These are phyloP conservation scores for Ditylenchus weischeri DNA, from an alignment of 2,888 invertebrate species.

Conservation along the genomic window DNA sequence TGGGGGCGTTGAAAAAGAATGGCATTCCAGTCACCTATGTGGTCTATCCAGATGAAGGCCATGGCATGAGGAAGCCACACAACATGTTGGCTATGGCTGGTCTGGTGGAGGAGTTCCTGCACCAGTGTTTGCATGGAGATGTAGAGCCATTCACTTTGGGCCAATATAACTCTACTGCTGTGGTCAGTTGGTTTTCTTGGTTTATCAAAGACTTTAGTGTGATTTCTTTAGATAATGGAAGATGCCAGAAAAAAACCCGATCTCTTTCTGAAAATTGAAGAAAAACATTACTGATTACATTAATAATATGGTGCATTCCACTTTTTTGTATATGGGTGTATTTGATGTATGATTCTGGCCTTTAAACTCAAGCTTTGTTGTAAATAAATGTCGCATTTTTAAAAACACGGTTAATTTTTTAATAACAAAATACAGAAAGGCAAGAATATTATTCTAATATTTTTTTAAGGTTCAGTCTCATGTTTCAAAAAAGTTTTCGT, in stretches of 20 bases:
- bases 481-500: too few species aligned
- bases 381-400: too few species aligned
- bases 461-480: too few species aligned
- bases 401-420: too few species aligned
- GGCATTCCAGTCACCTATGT: constrained; percentile 56
- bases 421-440: too few species aligned
- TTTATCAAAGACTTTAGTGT: background rate
- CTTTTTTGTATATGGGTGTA: too few species aligned
- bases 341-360: too few species aligned
- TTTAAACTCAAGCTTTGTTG: too few species aligned
- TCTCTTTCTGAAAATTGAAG: too few species aligned
- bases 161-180: constrained; percentile 53
- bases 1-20: constrained; percentile 50
- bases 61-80: constrained; percentile 49
- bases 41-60: constrained; percentile 55
- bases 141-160: constrained; percentile 50
- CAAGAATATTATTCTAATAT: too few species aligned
- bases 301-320: too few species aligned
- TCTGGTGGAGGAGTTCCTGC: constrained; percentile 54
- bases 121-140: constrained; percentile 49
- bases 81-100: constrained; percentile 52
- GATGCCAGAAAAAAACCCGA: constrained; percentile 1
- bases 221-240: background rate
- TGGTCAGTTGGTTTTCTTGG: constrained; percentile 40
- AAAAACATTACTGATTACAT: too few species aligned